Evolutionary conservation across 2,888 invertebrate genomes (phyloP).

Genomic region (Bhutanitis thaidina): DNA sequence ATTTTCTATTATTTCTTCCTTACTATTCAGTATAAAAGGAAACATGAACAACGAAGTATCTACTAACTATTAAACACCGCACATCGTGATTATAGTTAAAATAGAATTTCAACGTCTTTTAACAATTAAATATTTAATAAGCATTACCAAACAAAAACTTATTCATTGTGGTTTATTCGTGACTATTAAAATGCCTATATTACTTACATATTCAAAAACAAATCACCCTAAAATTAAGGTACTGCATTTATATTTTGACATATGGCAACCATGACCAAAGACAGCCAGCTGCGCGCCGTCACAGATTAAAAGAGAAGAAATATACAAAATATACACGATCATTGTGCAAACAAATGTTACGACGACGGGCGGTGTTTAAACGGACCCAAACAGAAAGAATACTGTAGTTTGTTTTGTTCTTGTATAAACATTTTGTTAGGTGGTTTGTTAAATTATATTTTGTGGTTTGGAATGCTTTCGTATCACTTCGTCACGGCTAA

Average conservation of each 20-base stretch:
- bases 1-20: no score
- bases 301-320: constrained; percentile 48
- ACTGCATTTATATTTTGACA: constrained; percentile 17
- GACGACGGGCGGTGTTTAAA: constrained; percentile 41
- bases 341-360: constrained; percentile 58
- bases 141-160: no score
- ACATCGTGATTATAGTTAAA: no score
- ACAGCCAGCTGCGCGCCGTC: constrained; percentile 55
- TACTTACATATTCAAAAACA: no score
- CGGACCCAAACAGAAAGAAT: constrained; percentile 37
- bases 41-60: no score
- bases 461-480: constrained; percentile 27
- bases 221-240: constrained; percentile 11
- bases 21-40: no score
- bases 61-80: no score
- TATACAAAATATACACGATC: constrained; percentile 45
- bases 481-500: constrained; percentile 18
- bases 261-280: constrained; percentile 13
- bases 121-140: no score
- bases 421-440: constrained; percentile 48
- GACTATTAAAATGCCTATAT: no score
- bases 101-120: no score
- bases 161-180: no score
- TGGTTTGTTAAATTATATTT: constrained; percentile 42
- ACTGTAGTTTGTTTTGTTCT: constrained; percentile 47